These are phyloP conservation scores for Acinonyx jubatus DNA, from an alignment of 2,113 vertebrate genomes.

Conservation along the genomic window DNA sequence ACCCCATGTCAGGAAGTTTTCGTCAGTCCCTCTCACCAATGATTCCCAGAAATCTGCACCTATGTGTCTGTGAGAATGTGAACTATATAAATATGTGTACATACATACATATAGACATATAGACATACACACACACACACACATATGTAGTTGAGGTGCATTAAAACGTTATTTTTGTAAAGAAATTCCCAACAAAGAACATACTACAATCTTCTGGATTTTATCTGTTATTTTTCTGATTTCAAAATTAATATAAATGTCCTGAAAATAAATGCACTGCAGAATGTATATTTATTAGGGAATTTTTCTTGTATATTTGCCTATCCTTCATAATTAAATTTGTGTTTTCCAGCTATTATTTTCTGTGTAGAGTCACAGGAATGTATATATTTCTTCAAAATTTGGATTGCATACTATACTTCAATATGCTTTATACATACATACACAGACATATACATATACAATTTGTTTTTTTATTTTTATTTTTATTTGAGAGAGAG, in stretches of 20 bases:
- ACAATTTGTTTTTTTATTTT: too few relatives aligned
- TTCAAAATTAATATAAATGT: not conserved
- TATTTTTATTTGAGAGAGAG: too few relatives aligned
- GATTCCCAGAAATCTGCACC: not conserved
- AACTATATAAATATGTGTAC: not conserved
- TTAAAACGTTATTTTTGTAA: not conserved
- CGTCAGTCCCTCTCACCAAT: not conserved
- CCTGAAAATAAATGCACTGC: not conserved
- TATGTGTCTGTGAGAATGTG: not conserved
- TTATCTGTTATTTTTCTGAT: not conserved
- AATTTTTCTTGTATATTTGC: not conserved
- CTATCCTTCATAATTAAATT: not conserved
- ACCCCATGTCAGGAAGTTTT: not conserved
- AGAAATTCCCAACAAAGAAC: not conserved
- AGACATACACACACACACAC: too few relatives aligned
- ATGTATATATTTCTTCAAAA: not conserved
- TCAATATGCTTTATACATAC: not conserved
- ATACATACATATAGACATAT: not conserved
- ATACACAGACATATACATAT: not conserved
- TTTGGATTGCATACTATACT: not conserved
- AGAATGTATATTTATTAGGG: not conserved
- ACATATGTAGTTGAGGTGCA: not conserved
- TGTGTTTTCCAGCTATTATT: not conserved
- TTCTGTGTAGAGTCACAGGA: not conserved
- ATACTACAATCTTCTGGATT: not conserved